Evolutionary conservation across 2,888 invertebrate species (phyloP).

Genomic region (Hyposoter dolosus): DNA sequence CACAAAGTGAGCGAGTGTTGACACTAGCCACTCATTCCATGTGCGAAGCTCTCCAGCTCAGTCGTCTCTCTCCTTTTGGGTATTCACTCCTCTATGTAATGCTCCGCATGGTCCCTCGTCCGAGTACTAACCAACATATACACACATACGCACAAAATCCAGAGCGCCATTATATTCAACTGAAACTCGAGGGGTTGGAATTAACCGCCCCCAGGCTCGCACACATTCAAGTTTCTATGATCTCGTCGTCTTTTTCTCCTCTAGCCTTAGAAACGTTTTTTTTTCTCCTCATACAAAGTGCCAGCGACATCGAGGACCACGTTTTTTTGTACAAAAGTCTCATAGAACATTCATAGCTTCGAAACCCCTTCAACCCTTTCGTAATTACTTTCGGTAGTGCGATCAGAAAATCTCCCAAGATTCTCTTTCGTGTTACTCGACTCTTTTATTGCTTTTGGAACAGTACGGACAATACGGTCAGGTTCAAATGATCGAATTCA

Average conservation of each 20-base stretch:
- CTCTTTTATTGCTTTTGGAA: not conserved
- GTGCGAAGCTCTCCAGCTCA: conserved; percentile 58
- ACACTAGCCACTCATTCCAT: conserved; percentile 81
- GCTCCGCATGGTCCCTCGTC: conserved; percentile 71
- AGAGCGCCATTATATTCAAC: conserved; percentile 52
- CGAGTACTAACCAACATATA: conserved; percentile 64
- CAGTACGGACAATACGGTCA: too few species aligned
- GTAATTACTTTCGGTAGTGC: conserved; percentile 54
- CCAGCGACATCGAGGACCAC: conserved; percentile 14
- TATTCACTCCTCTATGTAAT: conserved; percentile 61
- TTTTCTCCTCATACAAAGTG: conserved; percentile 38
- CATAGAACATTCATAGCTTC: conserved; percentile 26
- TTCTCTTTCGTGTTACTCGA: not conserved
- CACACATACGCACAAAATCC: conserved; percentile 54
- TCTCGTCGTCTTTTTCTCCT: conserved; percentile 25
- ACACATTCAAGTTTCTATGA: conserved; percentile 11
- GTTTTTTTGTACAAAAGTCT: conserved; percentile 22
- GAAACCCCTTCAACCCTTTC: conserved; percentile 18
- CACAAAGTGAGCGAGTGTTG: conserved; percentile 84
- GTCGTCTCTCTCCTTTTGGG: conserved; percentile 70
- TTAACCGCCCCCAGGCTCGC: conserved; percentile 44
- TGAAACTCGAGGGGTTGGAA: conserved; percentile 24
- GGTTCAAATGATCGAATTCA: too few species aligned
- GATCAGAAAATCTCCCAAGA: not conserved
- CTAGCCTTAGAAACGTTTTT: conserved; percentile 43